Evolutionary conservation across 2,888 invertebrate genomes (phyloP).

Genomic region (Mactromeris polynyma): DNA sequence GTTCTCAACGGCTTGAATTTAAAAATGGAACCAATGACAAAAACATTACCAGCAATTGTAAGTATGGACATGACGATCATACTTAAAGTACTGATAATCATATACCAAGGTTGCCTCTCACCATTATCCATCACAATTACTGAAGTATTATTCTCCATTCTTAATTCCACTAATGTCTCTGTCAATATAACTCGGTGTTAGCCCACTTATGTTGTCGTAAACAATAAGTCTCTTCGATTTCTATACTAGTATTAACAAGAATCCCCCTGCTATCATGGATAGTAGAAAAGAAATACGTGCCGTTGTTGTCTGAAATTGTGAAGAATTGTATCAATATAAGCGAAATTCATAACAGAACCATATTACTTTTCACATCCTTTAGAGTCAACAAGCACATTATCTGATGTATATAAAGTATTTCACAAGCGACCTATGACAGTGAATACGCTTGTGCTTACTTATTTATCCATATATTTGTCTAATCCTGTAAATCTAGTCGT

Average conservation of each 20-base stretch:
- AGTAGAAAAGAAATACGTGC: not conserved
- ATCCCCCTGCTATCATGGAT: not conserved
- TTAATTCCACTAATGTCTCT: not conserved
- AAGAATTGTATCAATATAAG: not conserved
- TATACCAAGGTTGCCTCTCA: constrained; percentile 43
- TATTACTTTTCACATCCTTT: not conserved
- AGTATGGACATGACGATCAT: constrained; percentile 92
- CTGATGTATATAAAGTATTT: not conserved
- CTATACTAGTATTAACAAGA: not conserved
- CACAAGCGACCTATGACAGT: not conserved
- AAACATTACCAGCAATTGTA: constrained; percentile 96
- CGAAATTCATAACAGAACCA: not conserved
- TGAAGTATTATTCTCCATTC: constrained; percentile 38
- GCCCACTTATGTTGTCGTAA: not conserved
- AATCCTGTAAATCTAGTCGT: too few relatives aligned
- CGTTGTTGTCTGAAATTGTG: not conserved
- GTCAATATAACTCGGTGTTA: not conserved
- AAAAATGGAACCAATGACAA: constrained; percentile 97
- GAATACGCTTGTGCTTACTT: not conserved
- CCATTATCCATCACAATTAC: constrained; percentile 21
- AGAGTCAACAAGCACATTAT: not conserved
- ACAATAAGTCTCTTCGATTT: not conserved
- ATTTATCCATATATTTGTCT: not conserved
- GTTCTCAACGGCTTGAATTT: constrained; percentile 95
- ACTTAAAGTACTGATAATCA: constrained; percentile 46